Evolutionary conservation across 2,888 invertebrate species (phyloP), one percentile per base, ranked within the genome.

Genomic region (Leptopterna dolabrata): DNA sequence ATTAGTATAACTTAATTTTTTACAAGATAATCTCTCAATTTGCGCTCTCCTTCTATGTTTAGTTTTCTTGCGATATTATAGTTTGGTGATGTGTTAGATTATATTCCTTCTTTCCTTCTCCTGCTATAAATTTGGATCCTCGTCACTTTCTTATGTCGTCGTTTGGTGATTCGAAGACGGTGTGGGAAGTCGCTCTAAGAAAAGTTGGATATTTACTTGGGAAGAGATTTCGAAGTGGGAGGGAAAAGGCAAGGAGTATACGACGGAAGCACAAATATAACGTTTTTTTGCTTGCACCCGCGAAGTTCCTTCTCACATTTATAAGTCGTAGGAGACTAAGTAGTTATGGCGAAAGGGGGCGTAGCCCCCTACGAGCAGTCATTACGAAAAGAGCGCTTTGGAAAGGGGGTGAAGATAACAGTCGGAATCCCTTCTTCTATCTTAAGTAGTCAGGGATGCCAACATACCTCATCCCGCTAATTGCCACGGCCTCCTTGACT

Each of bases 401-500:
- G 41, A 29, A 36, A 73, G 85, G 41, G 45, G 85, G 71, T 71
- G 73, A 47, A 85, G 85, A 85, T 85, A 85, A 85, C 73, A 85
- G 85, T 81, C 47, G 27, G 85, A 70, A 85, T 85, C 85, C 85
- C 85, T 85, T 85, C 85, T 85, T 85, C 85, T 47, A 73, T 73
- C 85, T 73, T 85, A 85, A 85, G 85, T 85, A 85, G 85, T 85
- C 71, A 63, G 85, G 73, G 85, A 29, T 85, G 73, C 71, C 73
- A 71, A 73, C 85, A 85, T 85, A 85, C 85, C 85, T 85, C 86
- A 86, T 86, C 86, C 73, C 78, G 86, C 86, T 86, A 86, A 86
- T 86, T 86, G 86, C 86, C 84, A 71, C 19, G 73, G 73, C 71
- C 71, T 78, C 86, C 86, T 85, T 85, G 85, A 85, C 85, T 86